A percentile compares a stretch with the other conserved stretches of the same genome.
phyloP scores from a whole-genome alignment of 2,888 invertebrate genomes.

The Lasioglossum malachurum region DNA sequence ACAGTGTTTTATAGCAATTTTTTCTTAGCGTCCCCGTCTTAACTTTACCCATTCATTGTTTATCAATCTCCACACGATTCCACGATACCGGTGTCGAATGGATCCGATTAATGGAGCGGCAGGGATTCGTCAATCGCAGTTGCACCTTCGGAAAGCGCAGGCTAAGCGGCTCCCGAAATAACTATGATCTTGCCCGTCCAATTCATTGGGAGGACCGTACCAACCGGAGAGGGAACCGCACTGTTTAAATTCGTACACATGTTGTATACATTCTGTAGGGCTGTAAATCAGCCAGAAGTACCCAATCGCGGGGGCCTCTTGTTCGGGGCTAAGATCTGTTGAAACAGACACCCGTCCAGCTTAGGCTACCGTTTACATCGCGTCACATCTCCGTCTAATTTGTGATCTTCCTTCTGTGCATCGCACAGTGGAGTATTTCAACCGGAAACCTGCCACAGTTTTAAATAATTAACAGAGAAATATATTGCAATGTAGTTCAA shows the following conservation, averaged over 20 bases:
- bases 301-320: conserved; percentile 68
- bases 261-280: conserved; percentile 77
- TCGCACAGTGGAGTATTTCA: neutral
- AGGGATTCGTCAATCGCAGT: conserved; percentile 38
- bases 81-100: neutral
- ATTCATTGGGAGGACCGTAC: conserved; percentile 66
- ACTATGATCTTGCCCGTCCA: conserved; percentile 59
- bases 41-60: neutral
- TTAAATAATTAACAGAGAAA: no score
- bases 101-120: neutral
- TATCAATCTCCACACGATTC: neutral
- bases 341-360: conserved; percentile 66
- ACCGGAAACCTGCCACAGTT: neutral
- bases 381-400: conserved; percentile 45
- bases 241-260: conserved; percentile 78
- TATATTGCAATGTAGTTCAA: no score
- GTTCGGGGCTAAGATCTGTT: conserved; percentile 65
- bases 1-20: neutral
- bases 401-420: conserved; percentile 42
- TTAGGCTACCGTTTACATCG: conserved; percentile 47
- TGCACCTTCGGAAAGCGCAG: conserved; percentile 37
- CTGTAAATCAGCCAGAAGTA: conserved; percentile 80
- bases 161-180: conserved; percentile 59
- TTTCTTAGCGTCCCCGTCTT: neutral
- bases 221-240: conserved; percentile 70